Evolutionary conservation across 1,140 invertebrate genomes (phyloP).

Genomic region (Diorhabda carinulata): DNA sequence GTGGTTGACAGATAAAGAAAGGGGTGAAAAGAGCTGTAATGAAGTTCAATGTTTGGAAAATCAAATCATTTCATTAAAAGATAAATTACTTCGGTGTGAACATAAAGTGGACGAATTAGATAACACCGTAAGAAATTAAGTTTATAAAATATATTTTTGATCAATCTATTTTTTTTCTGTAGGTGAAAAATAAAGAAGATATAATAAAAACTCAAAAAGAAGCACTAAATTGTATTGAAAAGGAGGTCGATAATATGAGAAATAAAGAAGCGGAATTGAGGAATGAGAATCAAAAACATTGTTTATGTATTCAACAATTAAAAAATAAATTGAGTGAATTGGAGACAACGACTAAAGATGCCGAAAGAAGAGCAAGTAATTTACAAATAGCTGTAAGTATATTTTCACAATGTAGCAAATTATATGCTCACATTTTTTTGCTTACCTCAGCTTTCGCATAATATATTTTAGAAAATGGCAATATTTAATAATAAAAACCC

Average conservation of each 20-base stretch:
- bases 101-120: neutral
- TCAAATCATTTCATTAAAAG: neutral
- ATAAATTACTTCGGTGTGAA: neutral
- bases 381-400: conserved; percentile 40
- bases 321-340: conserved; percentile 33
- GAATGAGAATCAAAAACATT: conserved; percentile 21
- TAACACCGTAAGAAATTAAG: neutral
- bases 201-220: conserved; percentile 14
- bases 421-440: neutral
- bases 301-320: conserved; percentile 29
- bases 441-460: too few species aligned
- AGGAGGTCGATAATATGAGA: conserved; percentile 10
- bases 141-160: neutral
- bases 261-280: conserved; percentile 18
- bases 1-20: neutral
- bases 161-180: conserved; percentile 1
- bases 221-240: neutral
- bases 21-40: neutral
- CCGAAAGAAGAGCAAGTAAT: conserved; percentile 37
- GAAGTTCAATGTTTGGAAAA: neutral
- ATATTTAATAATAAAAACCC: too few species aligned
- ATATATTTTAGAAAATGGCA: too few species aligned
- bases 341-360: conserved; percentile 32
- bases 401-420: neutral
- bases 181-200: conserved; percentile 17